Evolutionary conservation across 2,797 vertebrate genomes (phyloP).

Genomic region (Ctenochaetus hawaiiensis): DNA sequence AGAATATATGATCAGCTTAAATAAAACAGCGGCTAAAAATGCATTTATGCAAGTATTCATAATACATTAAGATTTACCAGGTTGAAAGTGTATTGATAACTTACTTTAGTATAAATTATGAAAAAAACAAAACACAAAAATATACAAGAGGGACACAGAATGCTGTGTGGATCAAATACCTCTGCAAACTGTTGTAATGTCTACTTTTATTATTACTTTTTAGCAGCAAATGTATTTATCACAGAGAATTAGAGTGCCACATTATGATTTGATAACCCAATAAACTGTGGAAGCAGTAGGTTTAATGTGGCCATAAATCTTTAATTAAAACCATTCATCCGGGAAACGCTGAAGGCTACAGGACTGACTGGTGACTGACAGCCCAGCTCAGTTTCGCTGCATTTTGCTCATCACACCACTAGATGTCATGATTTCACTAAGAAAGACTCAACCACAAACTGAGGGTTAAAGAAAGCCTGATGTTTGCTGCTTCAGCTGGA

Average conservation of each 20-base stretch:
- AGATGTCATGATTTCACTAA: slow-evolving; percentile 68
- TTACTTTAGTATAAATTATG: not conserved
- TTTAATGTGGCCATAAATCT: slow-evolving; percentile 43
- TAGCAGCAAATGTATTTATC: slow-evolving; percentile 32
- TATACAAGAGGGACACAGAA: too few species aligned
- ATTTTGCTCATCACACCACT: slow-evolving; percentile 55
- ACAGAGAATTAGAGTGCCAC: slow-evolving; percentile 19
- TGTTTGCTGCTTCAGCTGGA: slow-evolving; percentile 41
- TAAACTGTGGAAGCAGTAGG: slow-evolving; percentile 30
- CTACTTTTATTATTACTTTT: slow-evolving; percentile 19
- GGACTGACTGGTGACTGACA: not conserved
- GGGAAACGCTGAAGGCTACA: slow-evolving; percentile 14
- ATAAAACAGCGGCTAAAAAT: not conserved
- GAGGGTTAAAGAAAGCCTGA: not conserved
- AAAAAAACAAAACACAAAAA: too few species aligned
- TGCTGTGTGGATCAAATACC: too few species aligned
- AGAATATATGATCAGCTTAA: not conserved
- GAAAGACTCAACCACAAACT: slow-evolving; percentile 9
- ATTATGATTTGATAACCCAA: slow-evolving; percentile 45
- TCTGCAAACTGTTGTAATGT: not conserved
- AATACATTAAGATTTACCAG: not conserved
- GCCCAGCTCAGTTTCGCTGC: not conserved
- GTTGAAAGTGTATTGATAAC: too few species aligned
- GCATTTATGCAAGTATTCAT: not conserved
- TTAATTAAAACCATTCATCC: slow-evolving; percentile 51